A percentile compares a stretch with the other conserved stretches of the same genome.
phyloP scores from a whole-genome alignment of 2,113 vertebrate genomes.

The Nettapus auritus region DNA sequence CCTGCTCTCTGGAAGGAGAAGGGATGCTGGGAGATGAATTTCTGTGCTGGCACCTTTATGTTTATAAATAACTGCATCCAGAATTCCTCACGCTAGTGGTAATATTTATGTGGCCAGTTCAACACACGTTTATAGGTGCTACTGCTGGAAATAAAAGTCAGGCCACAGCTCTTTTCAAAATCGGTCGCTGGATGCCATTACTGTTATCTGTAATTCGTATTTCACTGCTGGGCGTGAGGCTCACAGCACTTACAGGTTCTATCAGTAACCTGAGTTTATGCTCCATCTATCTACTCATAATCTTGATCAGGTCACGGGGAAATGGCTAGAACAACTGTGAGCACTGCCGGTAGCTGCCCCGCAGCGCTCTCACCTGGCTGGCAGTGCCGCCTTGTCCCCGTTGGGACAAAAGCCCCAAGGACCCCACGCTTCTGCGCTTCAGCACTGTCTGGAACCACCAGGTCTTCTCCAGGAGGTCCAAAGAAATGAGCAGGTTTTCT shows the following conservation, averaged over 20 bases:
- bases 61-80: background rate
- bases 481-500: background rate
- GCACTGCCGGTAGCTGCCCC: background rate
- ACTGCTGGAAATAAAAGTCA: background rate
- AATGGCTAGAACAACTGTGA: background rate
- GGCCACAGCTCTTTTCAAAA: background rate
- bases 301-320: too few species aligned
- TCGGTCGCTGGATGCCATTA: background rate
- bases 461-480: background rate
- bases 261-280: background rate
- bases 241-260: background rate
- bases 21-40: background rate
- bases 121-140: background rate
- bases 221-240: background rate
- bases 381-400: background rate
- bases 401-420: background rate
- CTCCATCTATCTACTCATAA: background rate
- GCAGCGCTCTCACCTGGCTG: background rate
- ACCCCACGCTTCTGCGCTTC: background rate
- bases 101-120: accelerated
- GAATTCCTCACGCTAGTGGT: accelerated
- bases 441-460: background rate
- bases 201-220: background rate
- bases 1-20: background rate
- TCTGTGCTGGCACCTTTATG: background rate